Evolutionary conservation across 2,113 vertebrate genomes (phyloP).

Genomic region (Dromiciops gliroides): DNA sequence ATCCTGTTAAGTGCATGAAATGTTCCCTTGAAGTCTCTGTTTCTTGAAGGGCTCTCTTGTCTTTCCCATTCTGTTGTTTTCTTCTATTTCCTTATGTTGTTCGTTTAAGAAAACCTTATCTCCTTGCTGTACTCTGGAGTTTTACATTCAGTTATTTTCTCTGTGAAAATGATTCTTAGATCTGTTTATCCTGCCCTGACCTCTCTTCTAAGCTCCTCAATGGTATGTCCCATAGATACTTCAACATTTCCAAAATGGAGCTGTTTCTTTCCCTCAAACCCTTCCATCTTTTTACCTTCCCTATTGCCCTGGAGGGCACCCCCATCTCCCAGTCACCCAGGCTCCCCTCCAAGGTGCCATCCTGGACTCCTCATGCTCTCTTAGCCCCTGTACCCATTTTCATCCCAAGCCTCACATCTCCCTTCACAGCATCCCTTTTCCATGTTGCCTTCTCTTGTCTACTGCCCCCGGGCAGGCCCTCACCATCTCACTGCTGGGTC

Average conservation of each 20-base stretch:
- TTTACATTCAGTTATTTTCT: too few species aligned
- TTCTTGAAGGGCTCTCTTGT: too few species aligned
- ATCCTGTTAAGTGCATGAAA: too few species aligned
- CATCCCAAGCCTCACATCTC: not conserved
- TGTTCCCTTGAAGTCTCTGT: too few species aligned
- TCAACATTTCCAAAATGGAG: not conserved
- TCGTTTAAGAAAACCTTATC: too few species aligned
- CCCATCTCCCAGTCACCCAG: not conserved
- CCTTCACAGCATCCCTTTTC: not conserved
- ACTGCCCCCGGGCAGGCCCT: not conserved
- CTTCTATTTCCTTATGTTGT: too few species aligned
- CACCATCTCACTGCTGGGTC: not conserved
- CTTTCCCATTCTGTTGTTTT: too few species aligned
- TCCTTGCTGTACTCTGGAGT: too few species aligned
- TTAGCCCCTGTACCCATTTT: not conserved
- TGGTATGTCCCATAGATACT: not conserved
- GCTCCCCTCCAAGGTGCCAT: not conserved
- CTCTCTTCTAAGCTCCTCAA: not conserved
- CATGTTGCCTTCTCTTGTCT: not conserved
- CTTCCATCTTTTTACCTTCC: not conserved
- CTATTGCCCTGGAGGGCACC: not conserved
- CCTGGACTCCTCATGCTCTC: not conserved
- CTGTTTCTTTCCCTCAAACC: not conserved
- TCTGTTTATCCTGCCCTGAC: not conserved
- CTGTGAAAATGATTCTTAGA: too few species aligned